Evolutionary conservation across 2,113 vertebrate species (phyloP), one percentile per base, ranked within the genome.

Genomic region (Willisornis vidua): DNA sequence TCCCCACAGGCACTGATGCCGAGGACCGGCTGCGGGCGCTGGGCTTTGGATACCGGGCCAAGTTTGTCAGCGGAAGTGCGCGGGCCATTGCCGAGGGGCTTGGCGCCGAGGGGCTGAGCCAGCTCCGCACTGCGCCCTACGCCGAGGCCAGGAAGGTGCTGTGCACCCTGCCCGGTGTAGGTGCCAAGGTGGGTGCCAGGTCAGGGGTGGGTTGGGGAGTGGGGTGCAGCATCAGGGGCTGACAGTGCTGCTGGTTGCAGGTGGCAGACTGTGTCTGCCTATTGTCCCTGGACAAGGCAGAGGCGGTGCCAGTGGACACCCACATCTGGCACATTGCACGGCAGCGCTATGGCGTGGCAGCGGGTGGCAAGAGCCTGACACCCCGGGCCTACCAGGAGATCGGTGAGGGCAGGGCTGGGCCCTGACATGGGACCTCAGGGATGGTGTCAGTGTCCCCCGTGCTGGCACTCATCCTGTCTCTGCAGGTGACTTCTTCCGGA

Each of bases 201-300:
- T 10, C 0, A 0, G 3, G 37, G 18, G 10, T 54, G 29, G 31
- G 35, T 10, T 0, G 1, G 7, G 39, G 25, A 19, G 6, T 3
- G 0, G 52, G 17, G 6, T 2, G 3, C 2, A 4, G 65, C 1
- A 2, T 0, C 2, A 0, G 31, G 37, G 7, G 8, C 54, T 91
- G 55, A 96, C 0, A 1, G 49, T 12, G 22, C 14, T 37, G 71
- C 14, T 1, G 43, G 28, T 8, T 12, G 12, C 90, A 99, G 99
- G 99, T 99, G n/a, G 99, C 99, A 2, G 98, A 99, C 97, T 99
- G 99, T 18, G 98, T 99, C 26, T 99, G 99, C 94, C 96, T 99
- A 91, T 98, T 99, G 99, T 98, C 99, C 3, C 97, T 99, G 92
- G 98, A 99, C 97, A 99, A 99, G 94, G 79, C 98, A 0, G 98